phyloP scores from a whole-genome alignment of 2,113 vertebrate species.

The Lamprotornis superbus region DNA sequence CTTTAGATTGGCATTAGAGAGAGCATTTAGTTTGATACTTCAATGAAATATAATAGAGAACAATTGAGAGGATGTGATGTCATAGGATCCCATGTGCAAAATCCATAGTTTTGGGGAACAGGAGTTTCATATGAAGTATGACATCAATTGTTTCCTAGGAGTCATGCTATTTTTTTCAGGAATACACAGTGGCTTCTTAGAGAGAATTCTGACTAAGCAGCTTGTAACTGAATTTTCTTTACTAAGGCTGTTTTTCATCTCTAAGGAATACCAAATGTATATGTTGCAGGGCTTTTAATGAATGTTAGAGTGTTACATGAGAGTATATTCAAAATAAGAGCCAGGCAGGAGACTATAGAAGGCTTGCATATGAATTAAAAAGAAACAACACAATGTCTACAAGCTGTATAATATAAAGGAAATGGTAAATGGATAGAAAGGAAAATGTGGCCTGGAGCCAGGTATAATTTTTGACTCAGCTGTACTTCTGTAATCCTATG shows the following conservation, averaged over 20 bases:
- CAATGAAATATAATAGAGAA: neutral
- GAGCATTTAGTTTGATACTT: neutral
- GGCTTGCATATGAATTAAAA: neutral
- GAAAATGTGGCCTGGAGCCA: neutral
- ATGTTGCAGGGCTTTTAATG: neutral
- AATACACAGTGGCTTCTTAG: neutral
- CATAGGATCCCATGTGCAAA: neutral
- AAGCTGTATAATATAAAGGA: neutral
- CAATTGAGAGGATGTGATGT: neutral
- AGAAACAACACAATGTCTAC: neutral
- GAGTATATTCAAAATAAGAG: slow-evolving; percentile 38
- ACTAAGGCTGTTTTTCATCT: slow-evolving; percentile 16
- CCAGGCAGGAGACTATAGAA: neutral
- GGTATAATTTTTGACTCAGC: neutral
- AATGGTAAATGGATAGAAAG: neutral
- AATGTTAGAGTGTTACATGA: neutral
- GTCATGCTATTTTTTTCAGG: neutral
- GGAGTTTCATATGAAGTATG: neutral
- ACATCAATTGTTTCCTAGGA: neutral
- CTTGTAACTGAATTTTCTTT: slow-evolving; percentile 13
- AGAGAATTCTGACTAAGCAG: slow-evolving; percentile 32
- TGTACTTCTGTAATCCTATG: neutral
- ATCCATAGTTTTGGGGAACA: neutral
- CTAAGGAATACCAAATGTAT: neutral
- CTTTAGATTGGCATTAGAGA: neutral